phyloP scores from a whole-genome alignment of 2,888 invertebrate species.

The Shargacucullia verbasci region DNA sequence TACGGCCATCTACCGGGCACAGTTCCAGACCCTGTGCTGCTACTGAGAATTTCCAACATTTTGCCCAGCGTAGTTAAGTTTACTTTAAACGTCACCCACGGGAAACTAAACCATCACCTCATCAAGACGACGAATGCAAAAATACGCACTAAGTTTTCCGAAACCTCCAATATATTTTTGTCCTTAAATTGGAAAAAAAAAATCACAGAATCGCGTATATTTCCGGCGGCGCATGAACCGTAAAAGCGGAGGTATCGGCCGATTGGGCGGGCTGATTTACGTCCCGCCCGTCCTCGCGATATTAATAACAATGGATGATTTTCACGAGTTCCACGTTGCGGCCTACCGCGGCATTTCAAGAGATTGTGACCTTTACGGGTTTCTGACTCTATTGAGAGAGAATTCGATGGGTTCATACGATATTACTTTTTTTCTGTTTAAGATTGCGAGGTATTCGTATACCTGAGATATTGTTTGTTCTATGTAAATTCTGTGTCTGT shows the following conservation, averaged over 20 bases:
- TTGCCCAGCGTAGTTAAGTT: too few relatives aligned
- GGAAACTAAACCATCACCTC: too few relatives aligned
- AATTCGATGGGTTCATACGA: slow-evolving; percentile 3
- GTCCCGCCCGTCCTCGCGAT: slow-evolving; percentile 13
- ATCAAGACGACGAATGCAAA: background rate
- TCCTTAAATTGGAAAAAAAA: slow-evolving; percentile 2
- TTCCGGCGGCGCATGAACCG: slow-evolving; percentile 14
- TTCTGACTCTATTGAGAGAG: slow-evolving; percentile 8
- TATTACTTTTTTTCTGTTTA: too few relatives aligned
- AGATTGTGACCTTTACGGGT: slow-evolving; percentile 25
- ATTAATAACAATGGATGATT: slow-evolving; percentile 34
- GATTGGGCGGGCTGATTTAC: slow-evolving; percentile 11
- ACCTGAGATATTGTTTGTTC: too few relatives aligned
- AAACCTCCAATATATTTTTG: background rate
- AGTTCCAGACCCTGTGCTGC: too few relatives aligned
- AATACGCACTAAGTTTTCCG: background rate
- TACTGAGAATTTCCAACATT: too few relatives aligned
- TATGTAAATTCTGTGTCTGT: too few relatives aligned
- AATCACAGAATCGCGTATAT: slow-evolving; percentile 12
- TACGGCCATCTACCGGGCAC: too few relatives aligned
- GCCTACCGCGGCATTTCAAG: background rate
- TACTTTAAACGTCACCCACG: too few relatives aligned
- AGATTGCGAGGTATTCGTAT: too few relatives aligned
- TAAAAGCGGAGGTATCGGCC: slow-evolving; percentile 12
- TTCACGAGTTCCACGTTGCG: slow-evolving; percentile 4